A percentile compares a stretch with the other conserved stretches of the same genome.
Conservation (phyloP, 1,140 invertebrate species). For the Campoletis sonorensis region DNA sequence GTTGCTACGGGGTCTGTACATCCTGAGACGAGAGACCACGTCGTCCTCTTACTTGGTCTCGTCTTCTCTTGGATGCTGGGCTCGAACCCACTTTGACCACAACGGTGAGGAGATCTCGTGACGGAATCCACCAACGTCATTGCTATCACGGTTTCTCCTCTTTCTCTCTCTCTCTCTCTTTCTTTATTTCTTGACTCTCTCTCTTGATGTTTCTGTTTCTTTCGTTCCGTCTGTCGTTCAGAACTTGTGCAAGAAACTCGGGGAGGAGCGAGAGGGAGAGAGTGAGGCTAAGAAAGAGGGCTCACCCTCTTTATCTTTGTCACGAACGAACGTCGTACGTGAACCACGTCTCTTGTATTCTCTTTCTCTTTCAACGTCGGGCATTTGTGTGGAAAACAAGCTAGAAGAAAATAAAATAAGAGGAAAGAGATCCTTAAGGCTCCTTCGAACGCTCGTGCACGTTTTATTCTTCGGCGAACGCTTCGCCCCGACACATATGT, state of each 20-base stretch:
- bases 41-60: constrained; percentile 23
- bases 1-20: background rate
- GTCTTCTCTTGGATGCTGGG: constrained; percentile 29
- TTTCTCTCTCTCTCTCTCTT: background rate
- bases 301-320: constrained; percentile 55
- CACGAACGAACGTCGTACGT: constrained; percentile 51
- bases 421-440: constrained; percentile 26
- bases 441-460: constrained; percentile 6
- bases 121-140: constrained; percentile 37
- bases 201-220: constrained; percentile 8
- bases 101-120: constrained; percentile 32
- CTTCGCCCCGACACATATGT: background rate
- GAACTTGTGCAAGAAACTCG: constrained; percentile 4
- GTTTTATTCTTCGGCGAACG: constrained; percentile 7
- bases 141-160: constrained; percentile 46
- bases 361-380: background rate
- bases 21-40: constrained; percentile 1
- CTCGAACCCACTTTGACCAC: constrained; percentile 14
- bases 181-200: no score
- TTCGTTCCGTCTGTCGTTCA: constrained; percentile 30
- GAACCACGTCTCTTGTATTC: constrained; percentile 38
- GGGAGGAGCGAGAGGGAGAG: no score
- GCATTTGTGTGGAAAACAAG: constrained; percentile 21
- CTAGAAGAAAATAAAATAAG: constrained; percentile 25
- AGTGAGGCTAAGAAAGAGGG: background rate